Evolutionary conservation across 2,888 invertebrate genomes (phyloP).

Genomic region (Xanthorhoe spadicearia): DNA sequence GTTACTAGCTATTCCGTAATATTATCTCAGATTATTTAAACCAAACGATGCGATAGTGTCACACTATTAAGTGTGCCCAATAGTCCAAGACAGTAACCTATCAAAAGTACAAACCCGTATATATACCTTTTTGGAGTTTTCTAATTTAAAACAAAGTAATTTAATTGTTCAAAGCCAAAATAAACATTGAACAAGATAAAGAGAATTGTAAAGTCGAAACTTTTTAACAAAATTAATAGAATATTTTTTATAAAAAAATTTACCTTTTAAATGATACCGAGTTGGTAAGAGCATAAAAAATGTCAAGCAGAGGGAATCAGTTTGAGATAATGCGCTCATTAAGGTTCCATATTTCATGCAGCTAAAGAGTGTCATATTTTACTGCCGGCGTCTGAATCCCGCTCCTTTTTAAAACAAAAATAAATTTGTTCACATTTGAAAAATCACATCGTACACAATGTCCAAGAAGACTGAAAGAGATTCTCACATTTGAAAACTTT

Average conservation of each 20-base stretch:
- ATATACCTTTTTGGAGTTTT: background rate
- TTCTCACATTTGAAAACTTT: background rate
- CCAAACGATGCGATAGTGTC: background rate
- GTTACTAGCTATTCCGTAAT: conserved; percentile 3
- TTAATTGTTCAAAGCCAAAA: background rate
- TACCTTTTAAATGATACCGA: background rate
- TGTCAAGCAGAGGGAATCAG: conserved; percentile 6
- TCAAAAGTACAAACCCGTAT: background rate
- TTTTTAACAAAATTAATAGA: background rate
- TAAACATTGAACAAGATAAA: background rate
- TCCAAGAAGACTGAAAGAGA: background rate
- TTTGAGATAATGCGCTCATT: conserved; percentile 26
- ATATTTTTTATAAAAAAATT: background rate
- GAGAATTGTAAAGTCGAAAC: background rate
- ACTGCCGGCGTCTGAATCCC: conserved; percentile 14
- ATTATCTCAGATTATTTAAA: background rate
- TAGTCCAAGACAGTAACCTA: background rate
- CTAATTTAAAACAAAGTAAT: background rate
- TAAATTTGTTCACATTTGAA: conserved; percentile 3
- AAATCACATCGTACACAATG: background rate
- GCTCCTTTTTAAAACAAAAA: conserved; percentile 21
- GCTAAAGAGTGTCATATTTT: conserved; percentile 23
- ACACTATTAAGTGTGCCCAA: no score
- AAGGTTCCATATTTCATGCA: conserved; percentile 27
- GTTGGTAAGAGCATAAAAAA: conserved; percentile 3